These are phyloP conservation scores for Metopolophium dirhodum DNA, from an alignment of 1,140 invertebrate genomes.

Conservation along the genomic window DNA sequence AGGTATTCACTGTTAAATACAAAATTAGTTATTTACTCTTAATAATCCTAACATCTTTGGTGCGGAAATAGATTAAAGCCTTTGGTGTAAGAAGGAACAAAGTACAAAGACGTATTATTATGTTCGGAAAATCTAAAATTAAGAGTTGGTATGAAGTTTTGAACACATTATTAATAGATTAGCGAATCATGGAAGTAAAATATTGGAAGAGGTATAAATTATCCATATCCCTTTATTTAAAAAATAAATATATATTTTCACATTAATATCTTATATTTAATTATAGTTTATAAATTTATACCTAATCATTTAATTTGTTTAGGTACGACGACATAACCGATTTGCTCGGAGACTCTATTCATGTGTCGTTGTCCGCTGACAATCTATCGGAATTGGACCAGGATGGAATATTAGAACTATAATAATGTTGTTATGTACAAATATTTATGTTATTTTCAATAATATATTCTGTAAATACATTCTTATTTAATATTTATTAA, in stretches of 20 bases:
- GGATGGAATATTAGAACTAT: conserved; percentile 59
- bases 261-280: neutral
- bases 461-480: conserved; percentile 18
- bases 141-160: neutral
- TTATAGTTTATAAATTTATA: no score
- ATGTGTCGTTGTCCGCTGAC: conserved; percentile 56
- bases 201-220: neutral
- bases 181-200: neutral
- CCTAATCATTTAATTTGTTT: neutral
- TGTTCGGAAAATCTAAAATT: neutral
- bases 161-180: neutral
- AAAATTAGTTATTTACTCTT: neutral
- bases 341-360: conserved; percentile 59
- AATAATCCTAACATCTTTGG: neutral
- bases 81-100: neutral
- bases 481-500: neutral
- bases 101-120: neutral
- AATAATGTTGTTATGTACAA: conserved; percentile 42
- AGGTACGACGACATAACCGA: conserved; percentile 60
- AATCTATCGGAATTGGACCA: conserved; percentile 60
- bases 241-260: neutral
- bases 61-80: neutral
- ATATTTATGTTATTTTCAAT: neutral
- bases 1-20: no score
- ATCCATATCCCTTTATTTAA: no score